Evolutionary conservation across 2,797 vertebrate species (phyloP).

Genomic region (Sebastes elongatus): DNA sequence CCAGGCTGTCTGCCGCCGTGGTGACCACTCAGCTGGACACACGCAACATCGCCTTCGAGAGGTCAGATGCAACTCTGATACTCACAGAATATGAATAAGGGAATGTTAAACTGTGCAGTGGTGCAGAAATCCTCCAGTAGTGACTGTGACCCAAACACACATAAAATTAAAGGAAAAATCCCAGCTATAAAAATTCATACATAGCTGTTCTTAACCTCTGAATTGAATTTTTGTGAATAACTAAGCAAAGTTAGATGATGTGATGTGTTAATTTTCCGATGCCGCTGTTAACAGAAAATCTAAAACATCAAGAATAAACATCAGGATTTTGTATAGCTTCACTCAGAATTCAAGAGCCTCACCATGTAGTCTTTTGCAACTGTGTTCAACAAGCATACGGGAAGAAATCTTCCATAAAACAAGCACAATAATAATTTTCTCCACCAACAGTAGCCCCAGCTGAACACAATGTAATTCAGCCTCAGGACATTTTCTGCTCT

Average conservation of each 20-base stretch:
- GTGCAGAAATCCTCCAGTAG: neutral
- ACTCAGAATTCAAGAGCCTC: neutral
- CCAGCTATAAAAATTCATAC: neutral
- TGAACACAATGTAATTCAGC: slow-evolving; percentile 2
- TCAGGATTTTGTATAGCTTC: neutral
- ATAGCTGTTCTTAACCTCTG: neutral
- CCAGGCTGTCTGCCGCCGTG: slow-evolving; percentile 90
- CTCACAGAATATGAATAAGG: neutral
- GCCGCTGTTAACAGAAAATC: neutral
- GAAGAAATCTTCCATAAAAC: neutral
- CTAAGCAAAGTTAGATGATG: neutral
- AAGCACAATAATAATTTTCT: neutral
- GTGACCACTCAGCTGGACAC: slow-evolving; percentile 97
- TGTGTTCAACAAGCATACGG: neutral
- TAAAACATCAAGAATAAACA: neutral
- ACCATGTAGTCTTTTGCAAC: neutral
- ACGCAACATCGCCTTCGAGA: slow-evolving; percentile 96
- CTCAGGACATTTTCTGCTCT: slow-evolving; percentile 14
- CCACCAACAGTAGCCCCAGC: neutral
- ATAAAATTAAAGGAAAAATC: neutral
- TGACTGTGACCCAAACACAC: neutral
- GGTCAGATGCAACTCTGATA: slow-evolving; percentile 76
- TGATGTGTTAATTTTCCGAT: neutral
- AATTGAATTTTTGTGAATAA: neutral
- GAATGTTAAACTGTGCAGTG: neutral